Evolutionary conservation across 1,140 invertebrate species (phyloP).

Genomic region (Hyles vespertilio): DNA sequence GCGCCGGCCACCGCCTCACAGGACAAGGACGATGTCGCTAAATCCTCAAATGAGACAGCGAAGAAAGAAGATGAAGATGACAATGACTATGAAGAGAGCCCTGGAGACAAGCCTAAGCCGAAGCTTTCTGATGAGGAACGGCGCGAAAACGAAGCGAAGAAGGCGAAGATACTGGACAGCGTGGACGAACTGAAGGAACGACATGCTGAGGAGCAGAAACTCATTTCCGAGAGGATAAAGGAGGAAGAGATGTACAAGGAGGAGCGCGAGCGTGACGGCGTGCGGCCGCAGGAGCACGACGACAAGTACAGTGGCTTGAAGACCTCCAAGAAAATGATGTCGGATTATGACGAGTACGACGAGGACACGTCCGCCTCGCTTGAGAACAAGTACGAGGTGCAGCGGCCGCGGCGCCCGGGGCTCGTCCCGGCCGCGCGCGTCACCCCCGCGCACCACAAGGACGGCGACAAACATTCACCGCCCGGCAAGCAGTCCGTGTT

Average conservation of each 20-base stretch:
- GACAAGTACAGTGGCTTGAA: constrained; percentile 41
- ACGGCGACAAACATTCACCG: constrained; percentile 21
- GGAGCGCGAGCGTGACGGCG: constrained; percentile 47
- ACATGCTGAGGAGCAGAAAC: constrained; percentile 55
- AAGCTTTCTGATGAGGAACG: constrained; percentile 34
- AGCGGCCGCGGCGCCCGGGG: constrained; percentile 16
- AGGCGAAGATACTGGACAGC: constrained; percentile 50
- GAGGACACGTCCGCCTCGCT: constrained; percentile 23
- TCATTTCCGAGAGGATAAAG: constrained; percentile 54
- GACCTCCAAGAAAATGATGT: constrained; percentile 31
- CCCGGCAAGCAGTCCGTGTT: constrained; percentile 55
- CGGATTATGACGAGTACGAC: constrained; percentile 54
- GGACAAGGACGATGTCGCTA: too few species aligned
- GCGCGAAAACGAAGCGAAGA: constrained; percentile 51
- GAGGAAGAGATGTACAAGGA: constrained; percentile 58
- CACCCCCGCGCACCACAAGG: constrained; percentile 18
- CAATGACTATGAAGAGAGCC: constrained; percentile 26
- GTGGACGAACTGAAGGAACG: constrained; percentile 63
- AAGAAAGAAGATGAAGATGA: constrained; percentile 18
- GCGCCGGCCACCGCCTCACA: too few species aligned
- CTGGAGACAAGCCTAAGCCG: constrained; percentile 18
- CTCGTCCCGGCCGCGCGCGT: constrained; percentile 8
- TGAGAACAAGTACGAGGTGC: constrained; percentile 49
- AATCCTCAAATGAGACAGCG: constrained; percentile 6
- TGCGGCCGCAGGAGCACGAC: constrained; percentile 17